Percentiles rank a stretch among this genome's conserved stretches.
phyloP scores from a whole-genome alignment of 2,797 vertebrate genomes.

The Erithacus rubecula region DNA sequence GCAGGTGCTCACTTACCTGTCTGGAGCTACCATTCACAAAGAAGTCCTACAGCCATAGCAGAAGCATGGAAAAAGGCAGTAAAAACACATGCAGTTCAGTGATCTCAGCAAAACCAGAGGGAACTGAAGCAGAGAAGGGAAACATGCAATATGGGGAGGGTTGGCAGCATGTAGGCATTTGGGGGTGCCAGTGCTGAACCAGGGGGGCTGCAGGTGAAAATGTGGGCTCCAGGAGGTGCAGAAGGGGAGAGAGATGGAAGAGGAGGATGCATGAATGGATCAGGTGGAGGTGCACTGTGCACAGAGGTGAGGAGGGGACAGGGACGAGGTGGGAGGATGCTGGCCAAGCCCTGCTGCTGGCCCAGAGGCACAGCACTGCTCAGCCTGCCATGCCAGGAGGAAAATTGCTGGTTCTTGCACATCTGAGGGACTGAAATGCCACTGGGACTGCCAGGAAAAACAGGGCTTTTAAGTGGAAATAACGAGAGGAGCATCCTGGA shows the following conservation, averaged over 20 bases:
- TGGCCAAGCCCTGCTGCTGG: background rate
- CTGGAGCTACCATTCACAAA: conserved; percentile 93
- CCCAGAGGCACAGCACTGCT: background rate
- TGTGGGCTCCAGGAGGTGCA: background rate
- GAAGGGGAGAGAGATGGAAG: background rate
- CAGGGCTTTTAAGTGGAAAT: conserved; percentile 24
- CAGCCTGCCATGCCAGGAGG: background rate
- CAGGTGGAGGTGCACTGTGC: background rate
- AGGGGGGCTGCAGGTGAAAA: background rate
- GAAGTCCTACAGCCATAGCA: conserved; percentile 98
- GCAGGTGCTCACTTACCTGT: conserved; percentile 81
- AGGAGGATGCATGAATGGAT: background rate
- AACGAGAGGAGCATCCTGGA: background rate
- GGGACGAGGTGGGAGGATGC: background rate
- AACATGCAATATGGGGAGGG: background rate
- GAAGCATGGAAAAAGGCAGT: conserved; percentile 92
- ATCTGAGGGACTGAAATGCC: conserved; percentile 4
- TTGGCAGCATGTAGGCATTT: background rate
- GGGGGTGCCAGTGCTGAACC: background rate
- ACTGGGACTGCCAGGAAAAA: background rate
- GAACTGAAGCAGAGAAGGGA: conserved; percentile 44
- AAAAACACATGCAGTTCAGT: conserved; percentile 88
- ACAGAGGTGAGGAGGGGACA: background rate
- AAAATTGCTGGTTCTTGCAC: conserved; percentile 12
- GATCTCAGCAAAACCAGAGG: conserved; percentile 76